Conservation (phyloP, 2,888 invertebrate genomes). For the Rapana venosa region DNA sequence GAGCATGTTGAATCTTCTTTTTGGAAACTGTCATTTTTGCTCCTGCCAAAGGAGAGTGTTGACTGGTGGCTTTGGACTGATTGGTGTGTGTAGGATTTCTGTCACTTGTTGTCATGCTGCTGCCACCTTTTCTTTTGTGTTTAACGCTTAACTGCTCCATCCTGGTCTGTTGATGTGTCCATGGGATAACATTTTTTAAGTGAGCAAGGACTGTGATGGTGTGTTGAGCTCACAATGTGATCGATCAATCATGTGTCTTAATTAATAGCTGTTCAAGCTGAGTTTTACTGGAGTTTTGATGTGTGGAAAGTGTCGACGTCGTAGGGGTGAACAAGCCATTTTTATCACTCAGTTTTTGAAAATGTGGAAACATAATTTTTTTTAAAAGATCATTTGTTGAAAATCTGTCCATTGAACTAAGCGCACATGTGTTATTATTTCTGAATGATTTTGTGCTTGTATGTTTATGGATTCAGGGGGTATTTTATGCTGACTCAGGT, state of each 20-base stretch:
- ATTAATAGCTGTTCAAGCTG: neutral
- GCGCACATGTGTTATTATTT: constrained; percentile 1
- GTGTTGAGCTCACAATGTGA: constrained; percentile 2
- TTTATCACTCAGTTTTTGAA: neutral
- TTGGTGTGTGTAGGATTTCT: neutral
- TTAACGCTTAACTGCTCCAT: neutral
- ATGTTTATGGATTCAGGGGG: too few species aligned
- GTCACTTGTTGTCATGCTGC: neutral
- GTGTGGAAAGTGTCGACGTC: neutral
- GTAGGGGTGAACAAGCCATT: too few species aligned
- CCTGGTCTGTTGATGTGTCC: neutral
- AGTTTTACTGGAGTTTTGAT: neutral
- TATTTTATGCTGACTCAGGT: too few species aligned
- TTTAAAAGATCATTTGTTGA: neutral
- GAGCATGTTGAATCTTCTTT: neutral
- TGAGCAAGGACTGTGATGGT: constrained; percentile 19
- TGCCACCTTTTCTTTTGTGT: neutral
- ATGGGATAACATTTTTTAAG: neutral
- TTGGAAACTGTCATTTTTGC: neutral
- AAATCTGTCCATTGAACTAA: neutral
- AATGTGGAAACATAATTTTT: neutral
- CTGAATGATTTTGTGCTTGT: neutral
- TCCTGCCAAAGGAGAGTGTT: neutral
- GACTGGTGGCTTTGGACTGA: neutral
- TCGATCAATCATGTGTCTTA: constrained; percentile 18